Evolutionary conservation across 2,888 invertebrate species (phyloP), one percentile per base, ranked within the genome.

Genomic region (Heliconius erato): DNA sequence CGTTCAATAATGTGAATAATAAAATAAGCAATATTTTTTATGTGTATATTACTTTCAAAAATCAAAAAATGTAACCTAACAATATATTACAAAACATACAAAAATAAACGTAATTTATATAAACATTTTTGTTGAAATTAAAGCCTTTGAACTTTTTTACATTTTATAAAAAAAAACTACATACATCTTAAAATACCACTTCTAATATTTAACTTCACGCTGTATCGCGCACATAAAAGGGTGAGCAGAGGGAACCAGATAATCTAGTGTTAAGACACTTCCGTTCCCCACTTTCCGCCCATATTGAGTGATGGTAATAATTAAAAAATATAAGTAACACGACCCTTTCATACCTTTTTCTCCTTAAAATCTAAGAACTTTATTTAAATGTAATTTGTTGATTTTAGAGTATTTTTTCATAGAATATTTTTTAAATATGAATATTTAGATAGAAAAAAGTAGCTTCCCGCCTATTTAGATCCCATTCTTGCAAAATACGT

Each of bases 81-180:
- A 35, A 76, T 35, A 76, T 76, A 35, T 76, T 63, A 63, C 40
- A 76, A 63, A 76, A 35, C 14, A 63, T 63, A 76, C 63, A 76
- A 76, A 76, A 63, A 76, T 76, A 76, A 76, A 35, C 59, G 63
- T 59, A n/a, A 6, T 54, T 54, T 59, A 28, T 7, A 6, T 2
- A 67, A 59, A 54, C 12, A 23, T 74, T 23, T 32, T 16, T 76
- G 35, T 14, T 40, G 40, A 76, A 76, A 63, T 63, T 63, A 76
- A 76, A 76, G 63, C 35, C 23, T 40, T 76, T 63, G n/a, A 59
- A n/a, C 35, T 14, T 76, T 74, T 59, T 63, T 26, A 63, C n/a
- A 44, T 69, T 69, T 16, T 67, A 67, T 35, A 44, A 49, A 49
- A 44, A 16, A 26, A 16, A 72, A 5, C 26, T 28, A 49, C 26